phyloP scores from a whole-genome alignment of 1,140 invertebrate genomes.

The Whitmania pigra region DNA sequence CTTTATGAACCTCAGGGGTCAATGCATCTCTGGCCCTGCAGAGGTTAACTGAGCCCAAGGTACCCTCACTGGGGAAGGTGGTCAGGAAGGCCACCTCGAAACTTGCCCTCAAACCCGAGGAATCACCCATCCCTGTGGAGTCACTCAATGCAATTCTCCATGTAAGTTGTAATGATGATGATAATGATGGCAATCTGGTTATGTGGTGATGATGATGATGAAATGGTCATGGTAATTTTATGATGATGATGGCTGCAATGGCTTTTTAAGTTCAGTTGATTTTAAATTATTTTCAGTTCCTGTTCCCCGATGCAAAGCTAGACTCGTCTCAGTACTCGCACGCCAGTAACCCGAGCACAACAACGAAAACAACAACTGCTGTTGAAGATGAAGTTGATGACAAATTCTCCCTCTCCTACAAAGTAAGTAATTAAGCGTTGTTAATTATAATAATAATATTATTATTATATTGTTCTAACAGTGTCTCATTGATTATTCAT shows the following conservation, averaged over 20 bases:
- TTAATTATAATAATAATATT: not conserved
- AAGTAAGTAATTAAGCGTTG: too few species aligned
- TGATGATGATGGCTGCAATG: not conserved
- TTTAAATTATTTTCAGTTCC: constrained; percentile 46
- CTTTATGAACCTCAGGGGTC: constrained; percentile 13
- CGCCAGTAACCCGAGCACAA: not conserved
- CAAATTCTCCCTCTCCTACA: too few species aligned
- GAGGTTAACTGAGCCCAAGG: constrained; percentile 40
- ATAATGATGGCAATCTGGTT: not conserved
- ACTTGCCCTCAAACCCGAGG: constrained; percentile 38
- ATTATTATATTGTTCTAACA: not conserved
- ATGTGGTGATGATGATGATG: not conserved
- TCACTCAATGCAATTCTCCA: constrained; percentile 61
- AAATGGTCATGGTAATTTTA: too few species aligned
- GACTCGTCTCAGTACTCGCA: not conserved
- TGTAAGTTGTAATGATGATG: constrained; percentile 25
- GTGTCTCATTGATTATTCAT: not conserved
- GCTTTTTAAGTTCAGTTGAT: not conserved
- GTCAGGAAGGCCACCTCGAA: constrained; percentile 33
- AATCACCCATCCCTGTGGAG: constrained; percentile 62
- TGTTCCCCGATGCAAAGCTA: constrained; percentile 76
- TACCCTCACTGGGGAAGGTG: constrained; percentile 34
- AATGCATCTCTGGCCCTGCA: constrained; percentile 44
- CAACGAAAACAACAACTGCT: too few species aligned
- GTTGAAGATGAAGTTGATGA: too few species aligned